phyloP scores from a whole-genome alignment of 2,113 vertebrate genomes.

The Aramus guarauna region DNA sequence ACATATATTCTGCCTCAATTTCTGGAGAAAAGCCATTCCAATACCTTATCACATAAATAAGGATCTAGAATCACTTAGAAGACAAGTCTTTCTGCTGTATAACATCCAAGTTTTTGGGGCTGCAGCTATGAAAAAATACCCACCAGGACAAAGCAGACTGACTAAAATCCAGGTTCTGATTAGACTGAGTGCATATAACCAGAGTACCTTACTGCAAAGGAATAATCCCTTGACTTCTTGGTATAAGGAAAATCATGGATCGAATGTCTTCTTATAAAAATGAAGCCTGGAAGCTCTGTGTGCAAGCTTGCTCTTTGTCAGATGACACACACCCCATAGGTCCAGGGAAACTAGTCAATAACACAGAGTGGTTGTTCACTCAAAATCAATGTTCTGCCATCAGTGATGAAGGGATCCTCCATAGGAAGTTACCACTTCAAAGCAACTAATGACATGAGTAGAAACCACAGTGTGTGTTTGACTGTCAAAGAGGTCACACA shows the following conservation, averaged over 20 bases:
- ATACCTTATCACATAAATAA: neutral
- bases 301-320: neutral
- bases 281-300: neutral
- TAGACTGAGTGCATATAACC: rapidly evolving
- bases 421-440: neutral
- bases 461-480: neutral
- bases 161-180: neutral
- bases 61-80: neutral
- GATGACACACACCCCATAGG: neutral
- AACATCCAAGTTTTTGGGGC: neutral
- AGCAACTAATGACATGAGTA: rapidly evolving
- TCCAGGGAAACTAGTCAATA: neutral
- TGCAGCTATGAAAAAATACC: neutral
- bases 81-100: neutral
- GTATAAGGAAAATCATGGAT: neutral
- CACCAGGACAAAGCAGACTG: neutral
- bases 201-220: neutral
- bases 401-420: neutral
- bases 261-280: rapidly evolving
- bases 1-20: neutral
- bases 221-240: neutral
- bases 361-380: neutral
- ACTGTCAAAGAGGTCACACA: neutral
- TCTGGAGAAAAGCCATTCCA: neutral
- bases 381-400: neutral